A percentile compares a stretch with the other conserved stretches of the same genome.
These are phyloP conservation scores for Cossypha heuglini DNA, from an alignment of 2,797 vertebrate species.

Conservation along the genomic window DNA sequence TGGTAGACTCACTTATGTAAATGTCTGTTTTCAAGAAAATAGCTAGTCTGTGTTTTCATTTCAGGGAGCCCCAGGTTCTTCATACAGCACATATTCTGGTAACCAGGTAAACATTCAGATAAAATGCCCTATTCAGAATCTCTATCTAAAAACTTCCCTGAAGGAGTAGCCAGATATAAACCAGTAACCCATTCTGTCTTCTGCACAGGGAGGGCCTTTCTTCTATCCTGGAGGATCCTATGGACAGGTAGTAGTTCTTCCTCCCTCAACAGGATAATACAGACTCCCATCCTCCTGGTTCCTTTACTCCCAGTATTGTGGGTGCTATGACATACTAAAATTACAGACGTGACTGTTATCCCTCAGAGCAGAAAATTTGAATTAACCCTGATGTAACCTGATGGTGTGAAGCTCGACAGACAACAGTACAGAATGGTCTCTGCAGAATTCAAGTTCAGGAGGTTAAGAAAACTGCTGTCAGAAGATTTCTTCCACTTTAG, in stretches of 20 bases:
- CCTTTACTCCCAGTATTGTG: neutral
- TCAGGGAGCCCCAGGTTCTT: slow-evolving; percentile 31
- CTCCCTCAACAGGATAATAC: neutral
- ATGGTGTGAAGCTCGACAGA: neutral
- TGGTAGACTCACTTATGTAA: neutral
- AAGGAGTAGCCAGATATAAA: neutral
- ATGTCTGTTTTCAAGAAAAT: neutral
- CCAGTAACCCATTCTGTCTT: slow-evolving; percentile 15
- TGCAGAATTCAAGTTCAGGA: neutral
- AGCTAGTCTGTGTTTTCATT: slow-evolving; percentile 18
- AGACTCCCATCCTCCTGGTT: neutral
- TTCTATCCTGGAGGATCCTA: slow-evolving; percentile 25
- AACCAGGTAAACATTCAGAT: slow-evolving; percentile 54
- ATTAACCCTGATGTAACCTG: neutral
- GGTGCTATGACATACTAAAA: fast-evolving
- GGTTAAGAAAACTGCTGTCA: fast-evolving
- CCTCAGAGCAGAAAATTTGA: neutral
- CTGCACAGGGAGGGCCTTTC: slow-evolving; percentile 23
- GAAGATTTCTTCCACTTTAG: neutral
- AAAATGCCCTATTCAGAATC: neutral
- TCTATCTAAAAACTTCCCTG: neutral
- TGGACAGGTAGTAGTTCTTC: slow-evolving; percentile 42
- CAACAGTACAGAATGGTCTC: neutral
- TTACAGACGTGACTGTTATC: neutral
- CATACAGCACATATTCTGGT: slow-evolving; percentile 40